Conservation (phyloP, 2,113 vertebrate species). For the Sinocyclocheilus rhinocerous region DNA sequence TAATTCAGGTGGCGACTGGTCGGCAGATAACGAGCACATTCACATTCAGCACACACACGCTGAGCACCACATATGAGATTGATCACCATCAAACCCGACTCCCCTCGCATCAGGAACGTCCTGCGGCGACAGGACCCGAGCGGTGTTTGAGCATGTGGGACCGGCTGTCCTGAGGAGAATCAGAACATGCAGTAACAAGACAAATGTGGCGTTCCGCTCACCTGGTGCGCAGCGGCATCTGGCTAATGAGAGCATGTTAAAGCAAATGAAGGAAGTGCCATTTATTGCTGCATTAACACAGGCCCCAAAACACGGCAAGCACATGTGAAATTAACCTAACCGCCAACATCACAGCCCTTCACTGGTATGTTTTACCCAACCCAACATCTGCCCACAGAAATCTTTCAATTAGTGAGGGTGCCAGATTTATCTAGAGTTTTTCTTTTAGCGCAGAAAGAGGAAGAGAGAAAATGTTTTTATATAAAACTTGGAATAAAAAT, state of each 20-base stretch:
- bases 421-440: neutral
- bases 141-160: conserved; percentile 39
- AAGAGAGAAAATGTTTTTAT: neutral
- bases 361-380: neutral
- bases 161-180: conserved; percentile 37
- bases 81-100: conserved; percentile 30
- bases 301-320: conserved; percentile 10
- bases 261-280: neutral
- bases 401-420: neutral
- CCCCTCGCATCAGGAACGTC: conserved; percentile 27
- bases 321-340: conserved; percentile 26
- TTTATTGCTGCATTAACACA: neutral
- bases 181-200: conserved; percentile 38
- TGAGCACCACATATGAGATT: conserved; percentile 15
- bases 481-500: neutral
- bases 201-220: conserved; percentile 19
- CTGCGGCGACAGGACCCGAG: conserved; percentile 14
- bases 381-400: neutral
- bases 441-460: neutral
- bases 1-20: neutral
- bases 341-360: neutral
- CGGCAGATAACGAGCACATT: conserved; percentile 32
- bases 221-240: conserved; percentile 34
- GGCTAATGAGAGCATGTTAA: conserved; percentile 36
- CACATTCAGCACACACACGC: conserved; percentile 7